Base-by-base conservation (phyloP, 2,888 invertebrate species). In the Cancer borealis region DNA sequence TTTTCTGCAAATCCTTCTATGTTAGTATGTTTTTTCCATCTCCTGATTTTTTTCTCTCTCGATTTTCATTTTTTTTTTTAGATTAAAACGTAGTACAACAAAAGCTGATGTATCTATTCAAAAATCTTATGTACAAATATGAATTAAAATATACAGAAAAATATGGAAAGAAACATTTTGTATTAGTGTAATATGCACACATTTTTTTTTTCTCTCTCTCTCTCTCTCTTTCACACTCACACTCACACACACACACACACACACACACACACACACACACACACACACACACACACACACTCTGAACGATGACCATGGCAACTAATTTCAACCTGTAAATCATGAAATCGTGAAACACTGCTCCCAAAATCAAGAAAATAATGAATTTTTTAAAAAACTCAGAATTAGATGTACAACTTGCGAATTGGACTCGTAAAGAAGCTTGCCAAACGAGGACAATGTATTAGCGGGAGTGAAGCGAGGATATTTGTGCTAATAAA, bases 401-500 rank as follows among this genome's bases (percentile, higher is more conserved):
- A 14, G 30, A 79, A 79, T 79, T 26, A 79, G 79, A 30, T 79
- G 79, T 30, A 79, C 79, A 30, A 30, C 79, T 79, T 26, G 79
- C 79, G 30, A 5, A 79, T 30, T 26, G 6, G 30, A 26, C 26
- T 30, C 79, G 30, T 79, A 79, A 79, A 79, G 26, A 30, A 21
- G 12, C 2, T 21, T 26, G 12, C 30, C 79, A 21, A 79, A 30
- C 12, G 79, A 79, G 66, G 66, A 66, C 66, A 66, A 66, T 66
- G 66, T 66, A 66, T 66, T 66, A 66, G 66, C 66, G 8, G n/a
- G 66, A 66, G n/a, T 21, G n/a, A 21, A n/a, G n/a, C 66, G 66
- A 66, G n/a, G 66, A 66, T n/a, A n/a, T 66, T 66, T 66, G 6
- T 66, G 66, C n/a, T n/a, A 66, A 66, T 66, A 66, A 66, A 66